Base-by-base conservation (phyloP, 23 tunicate species). In the Botrylloides violaceus region DNA sequence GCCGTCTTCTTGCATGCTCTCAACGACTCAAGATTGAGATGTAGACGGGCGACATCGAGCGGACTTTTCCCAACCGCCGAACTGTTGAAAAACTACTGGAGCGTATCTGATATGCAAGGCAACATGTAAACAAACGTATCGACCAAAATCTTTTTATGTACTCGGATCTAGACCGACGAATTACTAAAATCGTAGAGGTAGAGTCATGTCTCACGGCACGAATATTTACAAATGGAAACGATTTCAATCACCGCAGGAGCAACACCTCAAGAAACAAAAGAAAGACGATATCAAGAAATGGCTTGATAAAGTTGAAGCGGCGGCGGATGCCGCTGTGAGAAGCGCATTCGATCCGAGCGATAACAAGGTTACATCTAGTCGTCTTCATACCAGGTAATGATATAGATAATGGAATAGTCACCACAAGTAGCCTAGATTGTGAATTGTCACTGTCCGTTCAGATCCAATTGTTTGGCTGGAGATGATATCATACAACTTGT, bases 271-370 rank as follows among this genome's bases (percentile, higher is more conserved):
- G 21, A 19, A 22, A 38, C 29, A 35, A 37, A 37, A 39, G 23
- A 43, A 68, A 18, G 58, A 68, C 7, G 74, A 68, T 43, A 68
- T 68, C 37, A 26, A 37, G 37, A 32, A 28, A 1, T 68, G 74
- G 74, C 29, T 68, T 6, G 58, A 68, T n/a, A 68, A 68, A 68
- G 74, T 68, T 28, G 74, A 68, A 37, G 58, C 56, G 1, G 74
- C 74, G 26, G 37, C 74, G 20, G 74, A 68, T 20, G 29, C 26
- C 5, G 74, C 74, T 36, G 29, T 68, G 20, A 19, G 30, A 43
- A 68, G 26, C 23, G 37, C 74, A 36, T 68, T 68, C n/a, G 53
- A 43, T 15, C 9, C 12, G 15, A 43, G n/a, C n/a, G n/a, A n/a
- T n/a, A n/a, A n/a, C n/a, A n/a, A n/a, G n/a, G n/a, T n/a, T n/a